Conservation (phyloP, 2,797 vertebrate species). For the Podarcis lilfordi region DNA sequence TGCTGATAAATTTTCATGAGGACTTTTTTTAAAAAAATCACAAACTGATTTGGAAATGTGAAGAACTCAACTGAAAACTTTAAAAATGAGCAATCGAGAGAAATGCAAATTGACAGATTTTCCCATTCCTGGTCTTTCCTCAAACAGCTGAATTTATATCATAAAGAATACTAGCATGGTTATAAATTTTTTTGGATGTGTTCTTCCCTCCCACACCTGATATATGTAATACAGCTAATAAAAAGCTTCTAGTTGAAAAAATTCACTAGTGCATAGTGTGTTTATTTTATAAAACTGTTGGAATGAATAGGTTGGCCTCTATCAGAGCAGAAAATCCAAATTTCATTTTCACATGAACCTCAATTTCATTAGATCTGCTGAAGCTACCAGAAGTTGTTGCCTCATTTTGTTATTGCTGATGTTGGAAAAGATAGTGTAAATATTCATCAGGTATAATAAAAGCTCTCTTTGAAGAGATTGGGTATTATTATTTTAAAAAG, state of each 20-base stretch:
- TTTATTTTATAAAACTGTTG: slow-evolving; percentile 11
- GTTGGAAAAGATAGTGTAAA: slow-evolving; percentile 27
- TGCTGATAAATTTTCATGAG: too few species aligned
- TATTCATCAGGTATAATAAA: slow-evolving; percentile 41
- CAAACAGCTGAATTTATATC: too few species aligned
- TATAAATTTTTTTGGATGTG: too few species aligned
- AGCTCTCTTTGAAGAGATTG: slow-evolving; percentile 30
- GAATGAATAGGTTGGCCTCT: slow-evolving; percentile 18
- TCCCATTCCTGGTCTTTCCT: too few species aligned
- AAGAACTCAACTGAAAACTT: too few species aligned
- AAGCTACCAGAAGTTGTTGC: background rate
- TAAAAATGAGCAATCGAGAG: too few species aligned
- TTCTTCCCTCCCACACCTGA: background rate
- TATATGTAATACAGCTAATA: slow-evolving; percentile 17
- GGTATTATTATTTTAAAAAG: background rate
- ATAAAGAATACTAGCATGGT: too few species aligned
- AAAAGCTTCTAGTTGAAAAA: background rate
- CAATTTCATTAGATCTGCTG: slow-evolving; percentile 23
- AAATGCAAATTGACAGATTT: too few species aligned
- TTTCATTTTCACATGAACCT: slow-evolving; percentile 47
- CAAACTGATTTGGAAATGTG: too few species aligned
- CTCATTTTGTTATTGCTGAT: slow-evolving; percentile 42
- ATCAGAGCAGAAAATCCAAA: slow-evolving; percentile 36
- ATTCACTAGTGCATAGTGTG: background rate
- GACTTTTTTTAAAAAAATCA: too few species aligned